Evolutionary conservation across 2,113 vertebrate genomes (phyloP), one percentile per base, ranked within the genome.

Genomic region (Colossoma macropomum): DNA sequence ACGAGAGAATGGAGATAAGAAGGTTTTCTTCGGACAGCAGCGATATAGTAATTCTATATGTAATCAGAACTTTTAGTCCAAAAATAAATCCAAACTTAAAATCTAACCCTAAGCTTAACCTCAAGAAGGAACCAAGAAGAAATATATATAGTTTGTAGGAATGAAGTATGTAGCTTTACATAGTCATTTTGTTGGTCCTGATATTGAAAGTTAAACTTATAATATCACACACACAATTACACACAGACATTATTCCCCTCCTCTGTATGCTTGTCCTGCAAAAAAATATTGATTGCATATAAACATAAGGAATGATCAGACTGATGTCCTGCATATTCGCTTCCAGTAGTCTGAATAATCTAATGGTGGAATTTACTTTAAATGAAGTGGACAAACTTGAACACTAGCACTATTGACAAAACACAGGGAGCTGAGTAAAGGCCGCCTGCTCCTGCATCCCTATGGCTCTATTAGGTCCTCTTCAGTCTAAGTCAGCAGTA

Each of bases 291-390:
- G 63, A 62, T 63, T 5, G 13, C 34, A 80, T 71, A 28, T 80
- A 12, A 10, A 63, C 70, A 65, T 81, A 56, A 34, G 54, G 21
- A 50, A 25, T 28, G 9, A 30, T 75, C 70, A 41, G n/a, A 48
- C 45, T 60, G 52, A 71, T 56, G 5, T 70, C 25, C 50, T 75
- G 77, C 13, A 66, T 60, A 75, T 84, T 72, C 41, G 27, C 50
- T 69, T 30, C 13, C 48, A 25, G 60, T 50, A 27, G 8, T 66
- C 10, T 34, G 45, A 70, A 70, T 77, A 77, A 81, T 77, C 65
- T 38, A 84, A 88, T 86, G 68, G 80, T 62, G 80, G 56, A 87
- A 89, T 79, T 71, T 90, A 78, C 50, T 75, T 82, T 45, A 77
- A 56, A 77, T 54, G 28, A 75, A 80, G 48, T 69, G 63, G 48